Percentiles rank a stretch among this genome's conserved stretches.
These are phyloP conservation scores for Castor canadensis DNA, from an alignment of 2,113 vertebrate genomes.

Conservation along the genomic window DNA sequence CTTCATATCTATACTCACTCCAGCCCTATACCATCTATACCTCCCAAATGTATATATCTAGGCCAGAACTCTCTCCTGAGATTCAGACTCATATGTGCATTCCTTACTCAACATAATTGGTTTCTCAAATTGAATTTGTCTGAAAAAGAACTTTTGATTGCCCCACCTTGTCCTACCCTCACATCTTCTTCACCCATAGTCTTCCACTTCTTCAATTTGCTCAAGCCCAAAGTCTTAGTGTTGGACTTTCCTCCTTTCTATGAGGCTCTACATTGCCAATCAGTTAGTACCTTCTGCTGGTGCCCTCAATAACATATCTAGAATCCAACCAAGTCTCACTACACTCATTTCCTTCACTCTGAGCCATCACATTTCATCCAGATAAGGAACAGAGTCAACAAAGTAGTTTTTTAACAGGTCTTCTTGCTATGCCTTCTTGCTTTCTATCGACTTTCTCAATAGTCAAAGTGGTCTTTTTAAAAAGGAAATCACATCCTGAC, in stretches of 20 bases:
- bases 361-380: not conserved
- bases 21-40: not conserved
- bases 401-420: not conserved
- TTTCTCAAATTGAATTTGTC: not conserved
- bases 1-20: not conserved
- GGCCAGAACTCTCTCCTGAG: not conserved
- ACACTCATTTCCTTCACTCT: not conserved
- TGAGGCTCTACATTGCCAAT: not conserved
- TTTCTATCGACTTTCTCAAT: not conserved
- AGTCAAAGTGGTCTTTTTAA: not conserved
- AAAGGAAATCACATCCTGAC: not conserved
- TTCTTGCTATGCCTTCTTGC: not conserved
- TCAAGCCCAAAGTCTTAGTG: not conserved
- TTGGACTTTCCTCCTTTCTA: not conserved
- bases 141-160: not conserved
- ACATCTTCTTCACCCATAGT: no score
- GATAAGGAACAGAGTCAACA: not conserved
- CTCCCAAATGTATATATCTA: not conserved
- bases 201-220: not conserved
- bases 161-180: fast-evolving
- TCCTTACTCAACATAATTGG: not conserved
- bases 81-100: not conserved
- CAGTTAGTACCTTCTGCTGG: not conserved
- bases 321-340: not conserved
- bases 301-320: not conserved